Percentiles rank a stretch among this genome's conserved stretches.
Evolutionary conservation across 2,888 invertebrate species (phyloP).

Genomic region (Exephanes ischioxanthus): DNA sequence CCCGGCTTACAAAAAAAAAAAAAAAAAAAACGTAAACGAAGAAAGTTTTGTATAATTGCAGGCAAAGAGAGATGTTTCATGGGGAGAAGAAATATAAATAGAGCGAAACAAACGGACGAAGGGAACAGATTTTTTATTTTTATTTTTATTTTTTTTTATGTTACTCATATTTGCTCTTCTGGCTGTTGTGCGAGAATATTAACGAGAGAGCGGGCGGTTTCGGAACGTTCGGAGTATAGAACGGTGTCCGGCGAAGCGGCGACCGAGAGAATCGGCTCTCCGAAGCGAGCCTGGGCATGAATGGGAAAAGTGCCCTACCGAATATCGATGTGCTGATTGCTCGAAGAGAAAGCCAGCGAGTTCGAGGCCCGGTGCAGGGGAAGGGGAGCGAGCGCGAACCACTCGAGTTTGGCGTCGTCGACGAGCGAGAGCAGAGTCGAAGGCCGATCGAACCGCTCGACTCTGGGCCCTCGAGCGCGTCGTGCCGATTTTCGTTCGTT

Average conservation of each 20-base stretch:
- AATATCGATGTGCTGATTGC: conserved; percentile 85
- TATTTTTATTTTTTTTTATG: conserved; percentile 25
- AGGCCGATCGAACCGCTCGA: conserved; percentile 57
- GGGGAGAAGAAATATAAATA: conserved; percentile 19
- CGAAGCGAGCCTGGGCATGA: conserved; percentile 68
- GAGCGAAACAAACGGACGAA: conserved; percentile 25
- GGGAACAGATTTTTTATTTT: background rate
- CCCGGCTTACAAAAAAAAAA: background rate
- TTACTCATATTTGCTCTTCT: conserved; percentile 27
- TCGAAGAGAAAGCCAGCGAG: conserved; percentile 82
- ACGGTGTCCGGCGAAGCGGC: conserved; percentile 11
- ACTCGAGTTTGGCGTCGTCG: conserved; percentile 61
- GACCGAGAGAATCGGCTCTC: conserved; percentile 38
- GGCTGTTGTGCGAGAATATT: conserved; percentile 53
- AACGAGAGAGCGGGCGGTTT: conserved; percentile 54
- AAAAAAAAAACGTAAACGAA: background rate
- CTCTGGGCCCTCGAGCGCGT: conserved; percentile 1
- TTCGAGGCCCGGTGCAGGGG: conserved; percentile 76
- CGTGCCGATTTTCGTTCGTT: conserved; percentile 34
- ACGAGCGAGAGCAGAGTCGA: conserved; percentile 80
- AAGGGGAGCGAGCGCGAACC: conserved; percentile 73
- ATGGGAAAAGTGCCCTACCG: conserved; percentile 73
- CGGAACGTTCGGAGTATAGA: conserved; percentile 54
- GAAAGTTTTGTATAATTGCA: conserved; percentile 33
- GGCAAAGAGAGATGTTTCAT: background rate